Base-by-base conservation (phyloP, 2,113 vertebrate genomes). In the Meles meles region DNA sequence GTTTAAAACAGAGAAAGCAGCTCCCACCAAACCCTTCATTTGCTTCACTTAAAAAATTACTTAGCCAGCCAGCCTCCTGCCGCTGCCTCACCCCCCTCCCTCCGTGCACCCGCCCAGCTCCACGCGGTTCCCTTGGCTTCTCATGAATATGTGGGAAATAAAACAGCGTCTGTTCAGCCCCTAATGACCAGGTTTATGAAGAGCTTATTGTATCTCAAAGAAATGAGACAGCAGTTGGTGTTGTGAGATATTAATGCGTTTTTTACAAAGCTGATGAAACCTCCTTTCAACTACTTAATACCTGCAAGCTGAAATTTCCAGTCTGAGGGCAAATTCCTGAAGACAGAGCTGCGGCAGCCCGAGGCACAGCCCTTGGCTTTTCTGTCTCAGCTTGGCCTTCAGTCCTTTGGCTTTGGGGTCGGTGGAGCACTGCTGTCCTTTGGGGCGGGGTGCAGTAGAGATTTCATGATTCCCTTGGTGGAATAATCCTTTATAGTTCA, bases 1-100 rank as follows among this genome's bases (percentile, higher is more conserved):
- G 20, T 65, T 94, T 31, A 61, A 88, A 86, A 61, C 52, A 80
- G 71, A 79, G 59, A 31, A 14, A 74, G 67, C 88, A 49, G 94
- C 82, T 95, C 80, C 81, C 85, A 80, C 59, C 93, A 98, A 97
- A 92, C 97, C 97, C 72, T 94, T 97, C 96, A 97, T 97, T 97
- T 97, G 88, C 96, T 79, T 95, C 95, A 97, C 97, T 98, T 98
- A 87, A 97, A 96, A 96, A 98, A 98, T 97, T 94, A 95, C 97
- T 90, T 67, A 34, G 52, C 27, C 31, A 44, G 44, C 95, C 88
- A 44, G 44, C 95, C 88, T 95, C 96, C 96, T 88, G 47, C 83
- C 76, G 1, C 0, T 0, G 82, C 57, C 80, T 25, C 72, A n/a
- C 74, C 21, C 0, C 0, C 39, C 67, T 11, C 61, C 25, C 2